A percentile compares a stretch with the other conserved stretches of the same genome.
Conservation (phyloP, 2,888 invertebrate species). For the Caenorhabditis sp. region DNA sequence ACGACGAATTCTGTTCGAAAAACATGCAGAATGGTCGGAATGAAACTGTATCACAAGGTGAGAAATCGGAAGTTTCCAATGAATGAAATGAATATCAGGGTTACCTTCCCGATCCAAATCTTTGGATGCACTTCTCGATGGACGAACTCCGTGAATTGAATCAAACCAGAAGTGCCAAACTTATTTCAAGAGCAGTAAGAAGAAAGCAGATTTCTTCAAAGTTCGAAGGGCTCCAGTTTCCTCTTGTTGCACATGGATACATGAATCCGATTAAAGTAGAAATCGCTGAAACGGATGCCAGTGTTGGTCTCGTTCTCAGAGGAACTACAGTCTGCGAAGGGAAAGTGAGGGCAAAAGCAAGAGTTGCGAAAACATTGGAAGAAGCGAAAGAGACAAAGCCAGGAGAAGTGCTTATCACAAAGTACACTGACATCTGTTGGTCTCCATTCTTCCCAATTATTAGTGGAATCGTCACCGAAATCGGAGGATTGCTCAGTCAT, state of each 20-base stretch:
- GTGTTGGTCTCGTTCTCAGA: slow-evolving; percentile 80
- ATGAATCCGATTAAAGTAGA: slow-evolving; percentile 82
- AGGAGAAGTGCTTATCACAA: slow-evolving; percentile 84
- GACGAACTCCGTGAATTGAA: slow-evolving; percentile 83
- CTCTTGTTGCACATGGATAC: slow-evolving; percentile 86
- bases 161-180: slow-evolving; percentile 63
- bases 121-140: slow-evolving; percentile 84
- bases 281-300: slow-evolving; percentile 37
- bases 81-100: slow-evolving; percentile 78
- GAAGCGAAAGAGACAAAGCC: slow-evolving; percentile 86
- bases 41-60: slow-evolving; percentile 65
- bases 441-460: slow-evolving; percentile 85
- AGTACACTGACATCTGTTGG: slow-evolving; percentile 85
- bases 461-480: slow-evolving; percentile 85
- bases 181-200: slow-evolving; percentile 87
- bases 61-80: background rate
- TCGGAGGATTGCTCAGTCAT: slow-evolving; percentile 85
- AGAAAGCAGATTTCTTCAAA: slow-evolving; percentile 87
- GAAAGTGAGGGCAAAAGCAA: slow-evolving; percentile 87
- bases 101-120: slow-evolving; percentile 83
- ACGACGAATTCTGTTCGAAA: slow-evolving; percentile 57
- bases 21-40: slow-evolving; percentile 68
- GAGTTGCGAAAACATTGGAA: slow-evolving; percentile 88
- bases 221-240: slow-evolving; percentile 87
- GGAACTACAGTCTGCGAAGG: slow-evolving; percentile 90